phyloP scores from a whole-genome alignment of 2,888 invertebrate genomes.

The Physocephala rufipes region DNA sequence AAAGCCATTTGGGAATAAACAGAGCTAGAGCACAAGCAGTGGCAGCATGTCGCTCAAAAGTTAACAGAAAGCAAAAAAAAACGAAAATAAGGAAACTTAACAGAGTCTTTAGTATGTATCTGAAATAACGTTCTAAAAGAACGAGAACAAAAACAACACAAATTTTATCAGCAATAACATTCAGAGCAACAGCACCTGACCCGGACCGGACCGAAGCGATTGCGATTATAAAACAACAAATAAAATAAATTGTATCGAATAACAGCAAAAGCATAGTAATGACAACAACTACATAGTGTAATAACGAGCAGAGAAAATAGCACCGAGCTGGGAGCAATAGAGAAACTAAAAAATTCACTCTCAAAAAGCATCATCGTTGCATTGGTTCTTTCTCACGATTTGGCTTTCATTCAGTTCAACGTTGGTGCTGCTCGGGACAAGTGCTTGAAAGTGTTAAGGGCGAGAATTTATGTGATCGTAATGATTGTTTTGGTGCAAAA shows the following conservation, averaged over 20 bases:
- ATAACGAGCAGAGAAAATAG: constrained; percentile 1
- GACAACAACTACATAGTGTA: neutral
- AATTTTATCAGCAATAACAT: neutral
- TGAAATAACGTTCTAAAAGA: neutral
- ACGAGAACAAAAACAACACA: neutral
- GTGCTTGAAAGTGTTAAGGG: constrained; percentile 13
- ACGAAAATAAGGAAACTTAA: too few species aligned
- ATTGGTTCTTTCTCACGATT: neutral
- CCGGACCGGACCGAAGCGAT: too few species aligned
- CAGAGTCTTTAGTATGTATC: neutral
- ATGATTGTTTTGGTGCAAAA: neutral
- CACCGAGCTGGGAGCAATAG: neutral
- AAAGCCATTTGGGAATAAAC: too few species aligned
- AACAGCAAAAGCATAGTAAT: neutral
- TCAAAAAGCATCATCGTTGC: constrained; percentile 21
- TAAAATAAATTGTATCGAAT: neutral
- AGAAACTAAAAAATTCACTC: too few species aligned
- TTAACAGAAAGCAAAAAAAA: too few species aligned
- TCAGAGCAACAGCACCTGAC: neutral
- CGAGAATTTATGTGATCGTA: neutral
- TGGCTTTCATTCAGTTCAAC: constrained; percentile 39
- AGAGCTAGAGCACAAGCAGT: too few species aligned
- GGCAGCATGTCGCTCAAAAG: too few species aligned
- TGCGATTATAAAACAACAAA: constrained; percentile 8
- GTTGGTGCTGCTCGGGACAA: constrained; percentile 41